phyloP scores from a whole-genome alignment of 2,888 invertebrate genomes.

The Parnassius smintheus region DNA sequence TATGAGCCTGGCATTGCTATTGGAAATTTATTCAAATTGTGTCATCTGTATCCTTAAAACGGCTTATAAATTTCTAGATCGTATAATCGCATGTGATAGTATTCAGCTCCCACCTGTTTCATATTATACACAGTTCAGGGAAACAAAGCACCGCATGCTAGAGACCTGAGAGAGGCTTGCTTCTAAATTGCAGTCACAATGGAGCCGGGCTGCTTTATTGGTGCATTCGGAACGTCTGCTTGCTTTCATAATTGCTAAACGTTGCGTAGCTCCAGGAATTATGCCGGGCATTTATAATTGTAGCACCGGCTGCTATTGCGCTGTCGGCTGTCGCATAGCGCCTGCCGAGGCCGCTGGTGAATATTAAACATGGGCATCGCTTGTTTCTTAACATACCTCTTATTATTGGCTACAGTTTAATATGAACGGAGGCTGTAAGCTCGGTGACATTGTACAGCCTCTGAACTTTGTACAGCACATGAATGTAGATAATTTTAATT shows the following conservation, averaged over 20 bases:
- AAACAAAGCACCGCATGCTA: neutral
- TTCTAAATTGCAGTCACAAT: neutral
- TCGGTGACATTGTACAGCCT: too few species aligned
- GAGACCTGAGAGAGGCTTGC: neutral
- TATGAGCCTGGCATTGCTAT: too few species aligned
- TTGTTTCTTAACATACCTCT: neutral
- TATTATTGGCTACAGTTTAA: neutral
- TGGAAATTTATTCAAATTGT: too few species aligned
- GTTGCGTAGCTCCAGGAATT: neutral
- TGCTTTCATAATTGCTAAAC: conserved; percentile 1
- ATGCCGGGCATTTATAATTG: neutral
- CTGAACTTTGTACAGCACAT: too few species aligned
- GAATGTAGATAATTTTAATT: too few species aligned
- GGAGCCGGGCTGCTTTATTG: conserved; percentile 5
- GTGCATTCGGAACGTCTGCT: neutral
- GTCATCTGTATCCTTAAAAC: too few species aligned
- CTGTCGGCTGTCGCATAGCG: neutral
- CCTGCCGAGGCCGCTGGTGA: neutral
- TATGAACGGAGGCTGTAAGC: too few species aligned
- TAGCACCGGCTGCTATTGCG: neutral
- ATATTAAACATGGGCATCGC: neutral
- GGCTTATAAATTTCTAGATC: too few species aligned
- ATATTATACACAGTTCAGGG: neutral
- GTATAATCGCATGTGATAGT: neutral
- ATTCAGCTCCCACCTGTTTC: neutral